Evolutionary conservation across 2,797 vertebrate species (phyloP).

Genomic region (Sylvilagus floridanus): DNA sequence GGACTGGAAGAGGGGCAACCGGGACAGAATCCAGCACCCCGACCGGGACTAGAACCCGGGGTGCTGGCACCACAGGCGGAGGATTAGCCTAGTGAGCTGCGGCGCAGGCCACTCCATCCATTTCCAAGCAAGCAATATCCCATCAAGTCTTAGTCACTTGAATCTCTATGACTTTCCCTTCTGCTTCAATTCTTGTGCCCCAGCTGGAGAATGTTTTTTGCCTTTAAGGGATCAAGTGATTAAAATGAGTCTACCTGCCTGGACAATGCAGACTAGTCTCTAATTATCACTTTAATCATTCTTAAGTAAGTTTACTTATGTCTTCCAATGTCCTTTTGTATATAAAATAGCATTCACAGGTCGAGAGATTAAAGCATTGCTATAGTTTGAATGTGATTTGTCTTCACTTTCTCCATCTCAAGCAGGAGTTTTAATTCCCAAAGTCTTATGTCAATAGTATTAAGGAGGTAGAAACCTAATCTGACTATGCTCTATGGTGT

Average conservation of each 20-base stretch:
- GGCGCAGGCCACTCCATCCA: background rate
- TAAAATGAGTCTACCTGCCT: background rate
- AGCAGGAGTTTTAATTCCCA: too few species aligned
- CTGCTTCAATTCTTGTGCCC: background rate
- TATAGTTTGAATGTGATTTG: too few species aligned
- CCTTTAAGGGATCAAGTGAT: background rate
- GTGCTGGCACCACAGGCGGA: too few species aligned
- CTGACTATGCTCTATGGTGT: too few species aligned
- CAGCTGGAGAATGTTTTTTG: background rate
- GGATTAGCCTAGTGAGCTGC: too few species aligned
- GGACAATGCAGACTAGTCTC: background rate
- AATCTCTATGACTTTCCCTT: background rate
- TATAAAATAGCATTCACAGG: background rate
- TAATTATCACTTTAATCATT: constrained; percentile 11
- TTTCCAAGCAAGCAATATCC: background rate
- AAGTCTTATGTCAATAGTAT: too few species aligned
- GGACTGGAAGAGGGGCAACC: too few species aligned
- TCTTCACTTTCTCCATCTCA: too few species aligned
- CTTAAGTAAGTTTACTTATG: background rate
- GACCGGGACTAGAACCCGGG: too few species aligned
- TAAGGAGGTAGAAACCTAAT: too few species aligned
- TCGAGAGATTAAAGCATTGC: background rate
- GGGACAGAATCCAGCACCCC: too few species aligned
- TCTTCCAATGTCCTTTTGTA: background rate
- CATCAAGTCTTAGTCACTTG: background rate